Base-by-base conservation (phyloP, 2,797 vertebrate genomes). In the Leuciscus waleckii region DNA sequence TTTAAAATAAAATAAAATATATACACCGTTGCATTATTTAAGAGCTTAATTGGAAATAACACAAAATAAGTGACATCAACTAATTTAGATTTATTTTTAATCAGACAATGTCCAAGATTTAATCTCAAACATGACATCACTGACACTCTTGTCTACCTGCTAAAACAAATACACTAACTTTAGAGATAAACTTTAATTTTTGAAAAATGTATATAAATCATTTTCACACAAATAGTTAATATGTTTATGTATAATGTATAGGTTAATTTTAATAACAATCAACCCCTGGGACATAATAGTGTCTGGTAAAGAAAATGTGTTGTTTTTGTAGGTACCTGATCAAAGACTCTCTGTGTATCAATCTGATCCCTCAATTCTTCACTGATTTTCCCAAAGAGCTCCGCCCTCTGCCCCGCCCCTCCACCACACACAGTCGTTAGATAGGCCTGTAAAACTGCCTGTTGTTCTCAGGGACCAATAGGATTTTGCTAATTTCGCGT, bases 341-440 rank as follows among this genome's bases (percentile, higher is more conserved):
- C 95, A 67, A 93, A 68, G 0, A 97, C 92, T 86, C 92, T 96
- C 82, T 93, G 91, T 0, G 90, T 88, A 86, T 98, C 95, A 90
- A 99, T 93, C 92, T 99, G 97, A 35, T 95, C 93, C 87, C 76
- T 94, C 77, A 99, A 95, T 91, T 96, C 95, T 0, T 92, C n/a
- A 0, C 97, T 97, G 91, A 99, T 91, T 90, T 94, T 92, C 1
- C 89, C 69, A 23, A 99, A 99, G 76, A 89, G 94, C 86, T 93
- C 94, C 0, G 86, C 90, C 5, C 95, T 96, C 14, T 91, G 80
- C 0, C 56, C 79, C 1, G 32, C 87, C 74, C 89, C 94, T 67
- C 95, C 94, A 0, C 94, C 91, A 90, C 98, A 99, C 68, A 95
- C 86, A 0, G 93, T 21, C 0, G 65, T 90, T 68, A 43, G 93